Conservation (phyloP, 2,797 vertebrate species). For the Rhinichthys osculus region DNA sequence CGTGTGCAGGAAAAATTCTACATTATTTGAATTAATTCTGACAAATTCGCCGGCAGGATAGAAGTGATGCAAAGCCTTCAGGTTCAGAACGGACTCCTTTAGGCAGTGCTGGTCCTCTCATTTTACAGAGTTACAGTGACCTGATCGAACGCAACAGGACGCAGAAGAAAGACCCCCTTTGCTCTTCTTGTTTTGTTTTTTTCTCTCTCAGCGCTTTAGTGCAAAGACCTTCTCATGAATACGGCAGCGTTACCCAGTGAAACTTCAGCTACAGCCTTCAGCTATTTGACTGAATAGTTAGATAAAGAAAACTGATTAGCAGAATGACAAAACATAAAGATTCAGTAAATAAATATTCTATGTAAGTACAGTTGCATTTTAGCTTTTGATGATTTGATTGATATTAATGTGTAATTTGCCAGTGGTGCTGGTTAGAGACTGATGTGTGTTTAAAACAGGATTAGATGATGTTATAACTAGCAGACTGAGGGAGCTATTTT, state of each 20-base stretch:
- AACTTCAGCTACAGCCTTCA: neutral
- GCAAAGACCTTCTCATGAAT: neutral
- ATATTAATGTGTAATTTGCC: neutral
- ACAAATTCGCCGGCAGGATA: slow-evolving; percentile 40
- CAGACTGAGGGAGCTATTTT: slow-evolving; percentile 3
- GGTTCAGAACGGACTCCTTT: slow-evolving; percentile 28
- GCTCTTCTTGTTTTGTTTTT: neutral
- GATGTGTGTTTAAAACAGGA: slow-evolving; percentile 33
- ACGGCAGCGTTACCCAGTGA: neutral
- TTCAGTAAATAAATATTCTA: neutral
- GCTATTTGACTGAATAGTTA: neutral
- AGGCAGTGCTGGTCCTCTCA: slow-evolving; percentile 14
- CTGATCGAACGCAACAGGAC: slow-evolving; percentile 26
- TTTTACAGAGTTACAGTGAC: slow-evolving; percentile 45
- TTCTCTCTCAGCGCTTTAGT: neutral
- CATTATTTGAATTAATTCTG: slow-evolving; percentile 39
- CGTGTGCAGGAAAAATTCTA: slow-evolving; percentile 16
- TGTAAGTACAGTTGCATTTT: neutral
- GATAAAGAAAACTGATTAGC: neutral
- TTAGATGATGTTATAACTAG: slow-evolving; percentile 33
- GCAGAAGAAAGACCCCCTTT: neutral
- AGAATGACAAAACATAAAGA: neutral
- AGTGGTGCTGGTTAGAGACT: neutral
- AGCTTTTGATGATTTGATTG: neutral
- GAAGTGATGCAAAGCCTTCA: slow-evolving; percentile 15